These are phyloP conservation scores for Delia radicum DNA, from an alignment of 1,140 invertebrate genomes.

Conservation along the genomic window DNA sequence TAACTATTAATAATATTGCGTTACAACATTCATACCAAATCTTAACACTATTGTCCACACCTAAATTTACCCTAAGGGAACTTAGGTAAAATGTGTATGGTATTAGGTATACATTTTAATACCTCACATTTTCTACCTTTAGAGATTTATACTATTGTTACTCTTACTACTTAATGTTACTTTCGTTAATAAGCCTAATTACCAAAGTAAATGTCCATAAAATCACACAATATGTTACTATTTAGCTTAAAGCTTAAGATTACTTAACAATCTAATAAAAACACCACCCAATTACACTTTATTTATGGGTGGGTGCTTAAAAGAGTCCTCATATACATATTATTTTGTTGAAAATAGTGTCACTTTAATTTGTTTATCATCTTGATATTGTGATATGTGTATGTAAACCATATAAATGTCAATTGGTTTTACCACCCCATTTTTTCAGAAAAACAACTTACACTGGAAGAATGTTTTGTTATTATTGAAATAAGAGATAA, in stretches of 20 bases:
- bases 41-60: constrained; percentile 1
- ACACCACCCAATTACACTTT: background rate
- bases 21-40: background rate
- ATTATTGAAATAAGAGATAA: too few species aligned
- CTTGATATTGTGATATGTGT: background rate
- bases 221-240: background rate
- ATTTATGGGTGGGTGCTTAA: background rate
- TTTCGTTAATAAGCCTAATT: background rate
- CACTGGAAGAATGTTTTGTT: too few species aligned
- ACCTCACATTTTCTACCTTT: too few species aligned
- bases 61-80: background rate
- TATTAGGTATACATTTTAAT: too few species aligned
- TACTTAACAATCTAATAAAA: background rate
- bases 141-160: background rate
- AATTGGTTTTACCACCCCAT: too few species aligned
- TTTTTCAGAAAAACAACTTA: too few species aligned
- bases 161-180: background rate
- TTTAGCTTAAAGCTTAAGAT: background rate
- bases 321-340: background rate
- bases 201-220: background rate
- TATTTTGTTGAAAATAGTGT: background rate
- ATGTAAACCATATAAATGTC: background rate
- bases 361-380: background rate
- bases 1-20: background rate
- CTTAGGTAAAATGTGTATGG: too few species aligned